A percentile compares a stretch with the other conserved stretches of the same genome.
Conservation (phyloP, 2,113 vertebrate genomes). For the Chaenogobius annularis region DNA sequence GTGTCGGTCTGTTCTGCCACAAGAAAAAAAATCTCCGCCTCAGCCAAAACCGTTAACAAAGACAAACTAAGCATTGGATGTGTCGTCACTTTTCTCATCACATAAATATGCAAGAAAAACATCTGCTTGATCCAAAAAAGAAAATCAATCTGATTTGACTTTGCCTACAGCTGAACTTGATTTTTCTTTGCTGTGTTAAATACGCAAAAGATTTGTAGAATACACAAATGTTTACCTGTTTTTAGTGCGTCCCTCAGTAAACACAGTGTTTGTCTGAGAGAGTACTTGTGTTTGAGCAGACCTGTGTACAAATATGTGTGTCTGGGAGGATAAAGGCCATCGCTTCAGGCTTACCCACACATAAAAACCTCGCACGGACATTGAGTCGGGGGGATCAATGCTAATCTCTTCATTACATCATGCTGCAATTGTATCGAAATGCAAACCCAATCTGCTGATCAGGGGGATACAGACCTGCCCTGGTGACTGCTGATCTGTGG, state of each 20-base stretch:
- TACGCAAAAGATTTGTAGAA: background rate
- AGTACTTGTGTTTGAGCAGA: constrained; percentile 5
- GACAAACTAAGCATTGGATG: no score
- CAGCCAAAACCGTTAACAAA: background rate
- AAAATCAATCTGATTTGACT: background rate
- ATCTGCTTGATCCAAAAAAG: background rate
- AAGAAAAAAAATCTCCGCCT: no score
- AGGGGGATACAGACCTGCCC: background rate
- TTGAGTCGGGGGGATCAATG: background rate
- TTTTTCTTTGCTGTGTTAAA: background rate
- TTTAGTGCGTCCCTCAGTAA: background rate
- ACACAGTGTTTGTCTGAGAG: background rate
- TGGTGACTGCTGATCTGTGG: background rate
- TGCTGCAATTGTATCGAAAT: constrained; percentile 3
- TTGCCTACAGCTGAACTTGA: background rate
- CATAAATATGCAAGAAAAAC: background rate
- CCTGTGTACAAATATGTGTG: constrained; percentile 7
- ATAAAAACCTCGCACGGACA: background rate
- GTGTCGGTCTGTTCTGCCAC: background rate
- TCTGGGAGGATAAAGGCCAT: background rate
- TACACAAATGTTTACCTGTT: background rate
- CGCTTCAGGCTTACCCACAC: background rate
- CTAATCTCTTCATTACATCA: constrained; percentile 5
- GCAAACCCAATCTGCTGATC: constrained; percentile 11
- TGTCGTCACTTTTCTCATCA: background rate